Percentiles rank a stretch among this genome's conserved stretches.
These are phyloP conservation scores for Semnornis frantzii DNA, from an alignment of 2,113 vertebrate species.

Conservation along the genomic window DNA sequence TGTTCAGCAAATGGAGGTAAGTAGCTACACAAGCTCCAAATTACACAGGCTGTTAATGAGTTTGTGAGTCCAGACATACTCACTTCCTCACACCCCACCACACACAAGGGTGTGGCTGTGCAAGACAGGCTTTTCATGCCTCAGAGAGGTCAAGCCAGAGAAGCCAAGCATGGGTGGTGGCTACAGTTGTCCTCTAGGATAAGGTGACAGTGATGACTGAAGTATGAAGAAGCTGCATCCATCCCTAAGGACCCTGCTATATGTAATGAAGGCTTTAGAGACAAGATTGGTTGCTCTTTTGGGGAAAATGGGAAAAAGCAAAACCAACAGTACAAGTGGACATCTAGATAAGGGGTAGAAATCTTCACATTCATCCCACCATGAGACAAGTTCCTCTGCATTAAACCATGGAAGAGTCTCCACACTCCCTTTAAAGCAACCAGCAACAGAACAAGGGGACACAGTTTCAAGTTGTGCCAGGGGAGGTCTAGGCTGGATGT, in stretches of 20 bases:
- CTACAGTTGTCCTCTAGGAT: background rate
- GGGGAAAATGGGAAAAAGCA: background rate
- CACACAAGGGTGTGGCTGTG: background rate
- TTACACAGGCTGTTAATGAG: background rate
- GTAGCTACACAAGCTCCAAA: background rate
- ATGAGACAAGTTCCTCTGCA: background rate
- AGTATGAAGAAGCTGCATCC: background rate
- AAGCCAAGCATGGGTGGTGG: background rate
- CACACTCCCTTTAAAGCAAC: background rate
- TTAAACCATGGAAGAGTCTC: background rate
- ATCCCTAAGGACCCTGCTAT: background rate
- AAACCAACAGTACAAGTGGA: background rate
- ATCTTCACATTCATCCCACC: background rate
- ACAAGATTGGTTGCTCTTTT: background rate
- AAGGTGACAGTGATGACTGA: background rate
- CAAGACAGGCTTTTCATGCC: background rate
- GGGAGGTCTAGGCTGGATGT: too few species aligned
- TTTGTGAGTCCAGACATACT: background rate
- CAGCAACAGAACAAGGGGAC: too few species aligned
- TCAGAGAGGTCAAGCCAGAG: background rate
- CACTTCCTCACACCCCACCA: background rate
- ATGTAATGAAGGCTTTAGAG: background rate
- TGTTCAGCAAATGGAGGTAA: background rate
- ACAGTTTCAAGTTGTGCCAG: too few species aligned
- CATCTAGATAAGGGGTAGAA: background rate